Evolutionary conservation across 2,797 vertebrate species (phyloP), one percentile per base, ranked within the genome.

Genomic region (Enteromius radiatus): DNA sequence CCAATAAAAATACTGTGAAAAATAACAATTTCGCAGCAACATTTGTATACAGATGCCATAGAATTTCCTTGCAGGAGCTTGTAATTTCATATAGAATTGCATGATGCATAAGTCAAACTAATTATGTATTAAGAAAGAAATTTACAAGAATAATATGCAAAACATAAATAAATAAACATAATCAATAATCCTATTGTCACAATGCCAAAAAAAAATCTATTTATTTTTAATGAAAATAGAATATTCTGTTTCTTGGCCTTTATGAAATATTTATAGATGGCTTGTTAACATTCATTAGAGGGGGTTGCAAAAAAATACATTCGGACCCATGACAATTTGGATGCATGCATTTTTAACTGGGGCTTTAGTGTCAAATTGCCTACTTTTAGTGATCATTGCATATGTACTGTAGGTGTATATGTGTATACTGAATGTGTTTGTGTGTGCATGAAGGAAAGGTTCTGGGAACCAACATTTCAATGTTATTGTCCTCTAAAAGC

Each of bases 401-500:
- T 70, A 10, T 76, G 4, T 33, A 21, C 12, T 23, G 6, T 70
- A 54, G 5, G 23, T 77, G 23, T 49, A 73, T 68, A 26, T 76
- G 5, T 71, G 67, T 73, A 74, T 69, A 36, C 3, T 52, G n/a
- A 63, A 17, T 41, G 15, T 23, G 38, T 80, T 6, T 68, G 31
- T 28, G 61, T 21, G 43, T 78, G 19, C n/a, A 68, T 41, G 49
- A 76, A 67, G 14, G 65, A 74, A 65, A 70, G 68, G 45, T 78
- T 64, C 71, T 45, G 5, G 26, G 41, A 68, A 80, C 59, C n/a
- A 26, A 52, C n/a, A 74, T 74, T 52, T 74, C 36, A 69, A 8
- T 81, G 36, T 31, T 56, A 47, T 26, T 69, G 59, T 80, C 73
- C 73, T 64, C 63, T n/a, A 64, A 67, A 63, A 82, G 83, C 82